A percentile compares a stretch with the other conserved stretches of the same genome.
phyloP scores from a whole-genome alignment of 2,888 invertebrate genomes.

The Caenorhabditis afra region DNA sequence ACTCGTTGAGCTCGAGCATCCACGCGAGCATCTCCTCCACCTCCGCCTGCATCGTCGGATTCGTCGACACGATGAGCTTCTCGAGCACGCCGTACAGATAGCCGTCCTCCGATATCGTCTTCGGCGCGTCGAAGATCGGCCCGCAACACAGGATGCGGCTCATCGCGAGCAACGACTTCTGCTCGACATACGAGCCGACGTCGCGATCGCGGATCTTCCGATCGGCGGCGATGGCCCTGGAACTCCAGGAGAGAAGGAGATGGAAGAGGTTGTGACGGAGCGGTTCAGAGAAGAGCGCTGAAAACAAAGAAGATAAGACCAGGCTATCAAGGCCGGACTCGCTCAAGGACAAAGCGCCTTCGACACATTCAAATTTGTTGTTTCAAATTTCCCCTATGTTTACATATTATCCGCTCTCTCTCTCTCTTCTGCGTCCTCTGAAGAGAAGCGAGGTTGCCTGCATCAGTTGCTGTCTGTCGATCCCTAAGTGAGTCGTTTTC shows the following conservation, averaged over 20 bases:
- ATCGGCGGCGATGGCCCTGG: constrained; percentile 83
- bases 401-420: too few species aligned
- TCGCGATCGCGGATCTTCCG: constrained; percentile 57
- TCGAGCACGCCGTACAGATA: constrained; percentile 93
- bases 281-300: constrained; percentile 89
- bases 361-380: too few species aligned
- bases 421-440: too few species aligned
- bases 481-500: too few species aligned
- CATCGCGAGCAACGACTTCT: constrained; percentile 88
- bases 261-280: constrained; percentile 91
- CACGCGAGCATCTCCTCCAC: constrained; percentile 94
- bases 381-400: too few species aligned
- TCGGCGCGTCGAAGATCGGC: constrained; percentile 88
- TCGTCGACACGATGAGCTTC: constrained; percentile 90
- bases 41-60: constrained; percentile 88
- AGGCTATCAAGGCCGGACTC: too few species aligned
- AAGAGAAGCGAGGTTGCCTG: too few species aligned
- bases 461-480: too few species aligned
- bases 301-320: background rate
- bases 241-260: constrained; percentile 95
- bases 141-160: constrained; percentile 96
- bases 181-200: constrained; percentile 82
- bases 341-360: background rate
- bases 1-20: constrained; percentile 94
- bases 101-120: constrained; percentile 85